phyloP scores from a whole-genome alignment of 2,113 vertebrate species.

The Xiphias gladius region DNA sequence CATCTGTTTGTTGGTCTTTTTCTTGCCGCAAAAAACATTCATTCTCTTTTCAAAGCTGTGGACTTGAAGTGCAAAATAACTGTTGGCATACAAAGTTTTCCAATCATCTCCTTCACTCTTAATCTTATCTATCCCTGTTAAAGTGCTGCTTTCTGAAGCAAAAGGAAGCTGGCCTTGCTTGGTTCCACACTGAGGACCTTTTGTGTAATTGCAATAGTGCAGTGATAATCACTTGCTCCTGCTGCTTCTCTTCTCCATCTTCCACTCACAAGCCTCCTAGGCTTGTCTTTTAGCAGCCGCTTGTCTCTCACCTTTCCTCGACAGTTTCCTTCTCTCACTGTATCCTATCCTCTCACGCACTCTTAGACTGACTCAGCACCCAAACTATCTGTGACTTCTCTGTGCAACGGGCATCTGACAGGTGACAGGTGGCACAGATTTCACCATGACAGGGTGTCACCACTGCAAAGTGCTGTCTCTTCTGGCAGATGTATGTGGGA shows the following conservation, averaged over 20 bases:
- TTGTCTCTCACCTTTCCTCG: not conserved
- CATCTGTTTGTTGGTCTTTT: not conserved
- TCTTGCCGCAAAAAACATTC: not conserved
- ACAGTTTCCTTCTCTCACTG: not conserved
- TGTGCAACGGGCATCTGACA: constrained; percentile 46
- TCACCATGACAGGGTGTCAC: constrained; percentile 47
- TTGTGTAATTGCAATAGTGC: constrained; percentile 20
- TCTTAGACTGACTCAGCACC: constrained; percentile 2
- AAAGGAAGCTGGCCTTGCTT: constrained; percentile 3
- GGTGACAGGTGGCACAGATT: constrained; percentile 70
- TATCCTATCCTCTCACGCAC: not conserved
- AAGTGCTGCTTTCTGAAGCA: constrained; percentile 18
- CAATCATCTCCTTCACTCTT: not conserved
- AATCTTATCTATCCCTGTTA: not conserved
- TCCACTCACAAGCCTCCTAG: not conserved
- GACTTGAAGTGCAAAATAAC: not conserved
- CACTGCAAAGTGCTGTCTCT: constrained; percentile 36
- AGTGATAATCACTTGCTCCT: constrained; percentile 20
- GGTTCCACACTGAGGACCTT: constrained; percentile 27
- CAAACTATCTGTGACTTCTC: constrained; percentile 25
- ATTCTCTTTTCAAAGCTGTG: constrained; percentile 10
- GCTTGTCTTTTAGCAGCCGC: constrained; percentile 8
- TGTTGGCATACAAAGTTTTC: constrained; percentile 7
- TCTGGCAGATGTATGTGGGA: constrained; percentile 46
- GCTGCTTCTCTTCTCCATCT: constrained; percentile 3